These are phyloP conservation scores for Coelogynopora nodosa DNA, from an alignment of 2,888 invertebrate genomes.

Conservation along the genomic window DNA sequence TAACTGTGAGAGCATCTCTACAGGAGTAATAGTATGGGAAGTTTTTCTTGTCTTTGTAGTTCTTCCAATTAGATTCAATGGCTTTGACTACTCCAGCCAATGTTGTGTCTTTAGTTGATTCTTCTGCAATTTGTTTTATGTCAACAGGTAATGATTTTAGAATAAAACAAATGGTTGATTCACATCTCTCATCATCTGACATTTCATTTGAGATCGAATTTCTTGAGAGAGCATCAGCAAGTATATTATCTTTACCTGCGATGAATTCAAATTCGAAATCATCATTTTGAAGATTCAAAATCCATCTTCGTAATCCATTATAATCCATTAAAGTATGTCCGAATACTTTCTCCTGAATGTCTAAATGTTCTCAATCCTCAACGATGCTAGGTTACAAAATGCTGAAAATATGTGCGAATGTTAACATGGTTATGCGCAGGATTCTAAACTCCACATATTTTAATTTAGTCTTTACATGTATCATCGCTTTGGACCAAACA, in stretches of 20 bases:
- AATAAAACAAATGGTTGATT: background rate
- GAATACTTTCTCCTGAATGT: no score
- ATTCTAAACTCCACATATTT: no score
- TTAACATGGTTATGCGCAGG: no score
- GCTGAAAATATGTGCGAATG: no score
- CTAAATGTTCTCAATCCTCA: no score
- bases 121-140: background rate
- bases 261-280: background rate
- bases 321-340: no score
- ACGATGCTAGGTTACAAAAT: no score
- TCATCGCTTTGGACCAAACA: no score
- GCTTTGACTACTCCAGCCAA: background rate
- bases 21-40: background rate
- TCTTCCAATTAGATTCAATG: background rate
- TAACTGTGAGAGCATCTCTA: background rate
- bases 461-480: no score
- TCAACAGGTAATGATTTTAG: background rate
- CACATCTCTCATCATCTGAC: background rate
- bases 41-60: background rate
- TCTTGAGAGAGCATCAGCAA: background rate
- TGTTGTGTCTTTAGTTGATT: background rate
- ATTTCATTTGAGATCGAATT: background rate
- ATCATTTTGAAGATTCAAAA: background rate
- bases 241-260: background rate
- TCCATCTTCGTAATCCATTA: background rate